Evolutionary conservation across 2,113 vertebrate genomes (phyloP), one percentile per base, ranked within the genome.

Genomic region (Leucosticte australis): DNA sequence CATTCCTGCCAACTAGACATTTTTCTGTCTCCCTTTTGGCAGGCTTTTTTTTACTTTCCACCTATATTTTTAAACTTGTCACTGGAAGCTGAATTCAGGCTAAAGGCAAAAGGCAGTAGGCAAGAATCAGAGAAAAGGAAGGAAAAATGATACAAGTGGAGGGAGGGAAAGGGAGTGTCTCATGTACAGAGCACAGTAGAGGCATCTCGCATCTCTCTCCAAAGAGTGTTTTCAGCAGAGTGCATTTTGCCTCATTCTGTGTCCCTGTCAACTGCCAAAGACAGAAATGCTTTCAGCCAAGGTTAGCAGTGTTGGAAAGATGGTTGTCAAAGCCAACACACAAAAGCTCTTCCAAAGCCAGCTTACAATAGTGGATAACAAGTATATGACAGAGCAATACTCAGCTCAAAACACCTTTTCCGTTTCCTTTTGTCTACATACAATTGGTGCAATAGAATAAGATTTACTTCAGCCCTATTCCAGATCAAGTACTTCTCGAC

Each of bases 311-410:
- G 56, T 50, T 92, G 83, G 83, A 83, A 96, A 67, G 76, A 70
- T 13, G 56, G 60, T 83, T 75, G 86, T 92, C 94, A 97, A 95
- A 96, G 92, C 22, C 85, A 95, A 92, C 11, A 55, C 24, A 59
- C 35, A 95, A 95, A 93, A 83, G 71, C 79, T 68, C 9, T 90
- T 94, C 35, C 76, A 92, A 95, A 83, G 60, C 65, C 85, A 92
- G 46, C 62, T 94, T 84, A 90, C 44, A 95, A 75, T 23, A 60
- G 27, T 53, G 80, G 47, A 75, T 75, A 93, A 89, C 46, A 77
- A 74, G 83, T 41, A 70, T 13, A 35, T 89, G 76, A 96, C 83
- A 88, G 90, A 89, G 83, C 85, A 95, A 52, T 26, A 41, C 31
- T 63, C n/a, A 18, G 26, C 41, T 56, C 55, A 70, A 53, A 92